Percentiles rank a stretch among this genome's conserved stretches.
Conservation (phyloP, 2,113 vertebrate genomes). For the Spheniscus mendiculus region DNA sequence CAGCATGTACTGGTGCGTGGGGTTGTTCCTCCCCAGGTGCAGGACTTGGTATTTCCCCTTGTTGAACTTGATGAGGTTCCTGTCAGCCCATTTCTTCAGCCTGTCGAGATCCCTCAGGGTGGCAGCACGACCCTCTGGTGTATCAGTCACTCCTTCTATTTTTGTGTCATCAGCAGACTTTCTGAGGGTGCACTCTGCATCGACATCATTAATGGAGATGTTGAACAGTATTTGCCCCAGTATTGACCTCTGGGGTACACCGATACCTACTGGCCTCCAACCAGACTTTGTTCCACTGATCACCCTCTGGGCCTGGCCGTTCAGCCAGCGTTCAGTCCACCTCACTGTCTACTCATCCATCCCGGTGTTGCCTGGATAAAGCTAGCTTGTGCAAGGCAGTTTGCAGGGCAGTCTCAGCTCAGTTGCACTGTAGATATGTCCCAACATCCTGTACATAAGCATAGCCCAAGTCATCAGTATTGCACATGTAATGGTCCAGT, state of each 20-base stretch:
- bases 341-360: neutral
- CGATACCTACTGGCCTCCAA: neutral
- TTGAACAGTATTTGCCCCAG: neutral
- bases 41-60: neutral
- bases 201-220: fast-evolving
- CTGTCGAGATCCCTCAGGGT: fast-evolving
- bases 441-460: neutral
- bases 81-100: neutral
- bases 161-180: neutral
- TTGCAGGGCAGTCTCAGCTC: neutral
- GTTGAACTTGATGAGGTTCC: neutral
- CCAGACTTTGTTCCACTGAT: neutral
- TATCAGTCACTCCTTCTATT: neutral
- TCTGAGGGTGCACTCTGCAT: neutral
- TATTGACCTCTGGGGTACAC: neutral
- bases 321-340: neutral
- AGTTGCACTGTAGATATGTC: neutral
- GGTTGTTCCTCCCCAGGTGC: neutral
- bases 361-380: neutral
- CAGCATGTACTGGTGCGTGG: neutral
- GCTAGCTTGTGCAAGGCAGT: neutral
- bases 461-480: neutral
- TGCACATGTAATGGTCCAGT: fast-evolving
- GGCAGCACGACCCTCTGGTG: neutral
- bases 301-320: neutral